Conservation (phyloP, 2,888 invertebrate genomes). For the Mamestra brassicae region DNA sequence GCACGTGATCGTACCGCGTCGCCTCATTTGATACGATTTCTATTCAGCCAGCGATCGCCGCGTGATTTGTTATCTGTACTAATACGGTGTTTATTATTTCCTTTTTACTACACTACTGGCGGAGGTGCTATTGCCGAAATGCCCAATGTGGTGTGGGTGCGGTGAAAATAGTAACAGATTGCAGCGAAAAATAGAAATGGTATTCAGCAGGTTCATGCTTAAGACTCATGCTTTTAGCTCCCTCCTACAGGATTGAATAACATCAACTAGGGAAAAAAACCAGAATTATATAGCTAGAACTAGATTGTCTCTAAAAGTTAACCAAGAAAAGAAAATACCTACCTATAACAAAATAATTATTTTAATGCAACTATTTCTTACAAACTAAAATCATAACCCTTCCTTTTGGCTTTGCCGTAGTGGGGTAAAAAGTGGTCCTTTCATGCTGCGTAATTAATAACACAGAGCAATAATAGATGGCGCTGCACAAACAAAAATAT, state of each 20-base stretch:
- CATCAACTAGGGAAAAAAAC: too few relatives aligned
- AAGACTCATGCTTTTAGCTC: too few relatives aligned
- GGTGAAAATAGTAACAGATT: background rate
- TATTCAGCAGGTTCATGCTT: background rate
- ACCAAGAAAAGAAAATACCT: too few relatives aligned
- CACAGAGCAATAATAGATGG: conserved; percentile 66
- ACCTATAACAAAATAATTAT: too few relatives aligned
- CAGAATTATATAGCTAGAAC: too few relatives aligned
- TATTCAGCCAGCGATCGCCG: conserved; percentile 72
- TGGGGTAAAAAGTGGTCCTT: background rate
- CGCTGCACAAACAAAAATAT: conserved; percentile 60
- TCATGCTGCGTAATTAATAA: background rate
- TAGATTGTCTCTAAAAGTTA: too few relatives aligned
- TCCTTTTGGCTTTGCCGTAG: too few relatives aligned
- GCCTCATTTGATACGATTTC: conserved; percentile 78
- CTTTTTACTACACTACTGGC: conserved; percentile 56
- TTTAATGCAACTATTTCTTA: too few relatives aligned
- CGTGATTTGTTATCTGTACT: conserved; percentile 80
- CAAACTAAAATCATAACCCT: background rate
- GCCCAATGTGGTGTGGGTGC: conserved; percentile 1
- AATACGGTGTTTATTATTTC: conserved; percentile 79
- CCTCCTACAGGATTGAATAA: too few relatives aligned
- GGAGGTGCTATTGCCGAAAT: conserved; percentile 56
- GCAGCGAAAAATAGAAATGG: background rate
- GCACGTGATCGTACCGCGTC: conserved; percentile 73